A percentile compares a stretch with the other conserved stretches of the same genome.
These are phyloP conservation scores for Drosophila oshimai DNA, from an alignment of 1,140 invertebrate species.

Conservation along the genomic window DNA sequence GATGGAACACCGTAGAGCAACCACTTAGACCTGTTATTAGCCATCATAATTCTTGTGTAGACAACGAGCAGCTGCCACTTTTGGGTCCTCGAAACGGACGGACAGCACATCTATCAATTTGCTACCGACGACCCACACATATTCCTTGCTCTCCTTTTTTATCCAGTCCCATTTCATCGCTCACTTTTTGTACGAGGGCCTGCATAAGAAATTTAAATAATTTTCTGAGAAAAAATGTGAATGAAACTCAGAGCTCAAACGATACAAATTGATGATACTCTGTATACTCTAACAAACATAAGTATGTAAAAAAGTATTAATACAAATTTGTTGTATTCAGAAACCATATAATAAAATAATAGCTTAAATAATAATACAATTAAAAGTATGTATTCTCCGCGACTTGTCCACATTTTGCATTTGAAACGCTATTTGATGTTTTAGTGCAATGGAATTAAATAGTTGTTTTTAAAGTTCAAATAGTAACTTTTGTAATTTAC, in stretches of 20 bases:
- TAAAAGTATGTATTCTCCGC: no score
- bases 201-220: slow-evolving; percentile 65
- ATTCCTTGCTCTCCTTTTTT: background rate
- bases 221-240: slow-evolving; percentile 37
- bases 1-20: slow-evolving; percentile 31
- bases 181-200: slow-evolving; percentile 32
- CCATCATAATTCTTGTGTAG: slow-evolving; percentile 42
- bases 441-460: no score
- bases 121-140: slow-evolving; percentile 38
- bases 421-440: no score
- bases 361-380: no score
- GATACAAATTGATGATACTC: background rate
- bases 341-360: background rate
- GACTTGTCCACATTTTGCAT: no score
- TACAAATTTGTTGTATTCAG: background rate
- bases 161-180: slow-evolving; percentile 13
- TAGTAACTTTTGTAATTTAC: no score
- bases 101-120: slow-evolving; percentile 65
- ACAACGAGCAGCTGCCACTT: slow-evolving; percentile 58
- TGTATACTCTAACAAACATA: no score
- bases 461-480: no score
- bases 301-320: no score
- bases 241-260: background rate
- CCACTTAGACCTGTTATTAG: slow-evolving; percentile 56
- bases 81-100: slow-evolving; percentile 5